Percentiles rank a stretch among this genome's conserved stretches.
These are phyloP conservation scores for Diphyllodes magnificus DNA, from an alignment of 2,113 vertebrate genomes.

Conservation along the genomic window DNA sequence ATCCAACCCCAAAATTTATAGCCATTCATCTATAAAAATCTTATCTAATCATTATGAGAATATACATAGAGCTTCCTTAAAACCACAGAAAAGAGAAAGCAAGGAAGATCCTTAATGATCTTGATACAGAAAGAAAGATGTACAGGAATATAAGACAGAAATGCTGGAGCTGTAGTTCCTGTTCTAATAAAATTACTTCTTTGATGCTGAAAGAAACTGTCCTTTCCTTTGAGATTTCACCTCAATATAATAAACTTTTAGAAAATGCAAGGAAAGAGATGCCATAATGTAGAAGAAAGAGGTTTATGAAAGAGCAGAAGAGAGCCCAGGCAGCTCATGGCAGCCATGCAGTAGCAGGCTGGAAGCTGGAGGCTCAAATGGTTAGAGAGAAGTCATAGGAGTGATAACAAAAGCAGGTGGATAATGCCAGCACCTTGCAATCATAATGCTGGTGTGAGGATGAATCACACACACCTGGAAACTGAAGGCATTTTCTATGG, in stretches of 20 bases:
- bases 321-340: neutral
- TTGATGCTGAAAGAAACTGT: neutral
- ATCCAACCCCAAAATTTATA: neutral
- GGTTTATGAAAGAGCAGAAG: neutral
- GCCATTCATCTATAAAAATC: neutral
- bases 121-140: neutral
- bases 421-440: neutral
- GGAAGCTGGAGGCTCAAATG: neutral
- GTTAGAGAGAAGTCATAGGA: neutral
- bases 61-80: neutral
- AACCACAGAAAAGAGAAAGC: neutral
- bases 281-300: neutral
- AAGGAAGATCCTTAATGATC: neutral
- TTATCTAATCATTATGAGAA: neutral
- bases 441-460: neutral
- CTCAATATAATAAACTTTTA: neutral
- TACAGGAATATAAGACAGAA: neutral
- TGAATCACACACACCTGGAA: neutral
- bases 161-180: neutral
- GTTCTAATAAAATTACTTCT: neutral
- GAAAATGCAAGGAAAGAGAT: neutral
- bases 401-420: neutral
- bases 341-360: neutral
- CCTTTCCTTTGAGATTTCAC: neutral
- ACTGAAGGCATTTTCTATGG: neutral